phyloP scores from a whole-genome alignment of 1,140 invertebrate species.

The Portunus trituberculatus region DNA sequence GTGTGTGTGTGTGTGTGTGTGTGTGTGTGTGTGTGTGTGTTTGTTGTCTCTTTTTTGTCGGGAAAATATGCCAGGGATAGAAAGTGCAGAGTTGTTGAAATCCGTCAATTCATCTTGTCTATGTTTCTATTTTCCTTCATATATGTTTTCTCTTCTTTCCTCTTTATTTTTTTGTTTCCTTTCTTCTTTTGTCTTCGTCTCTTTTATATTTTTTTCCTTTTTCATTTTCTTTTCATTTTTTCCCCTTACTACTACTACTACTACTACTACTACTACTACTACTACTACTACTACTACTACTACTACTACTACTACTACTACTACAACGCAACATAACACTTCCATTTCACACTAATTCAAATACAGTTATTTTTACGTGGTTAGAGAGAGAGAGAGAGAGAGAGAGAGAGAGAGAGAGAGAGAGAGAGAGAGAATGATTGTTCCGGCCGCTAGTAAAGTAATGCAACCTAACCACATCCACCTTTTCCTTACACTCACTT shows the following conservation, averaged over 20 bases:
- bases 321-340: background rate
- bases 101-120: too few species aligned
- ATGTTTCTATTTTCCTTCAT: too few species aligned
- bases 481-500: background rate
- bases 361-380: background rate
- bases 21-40: too few species aligned
- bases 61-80: too few species aligned
- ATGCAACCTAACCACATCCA: background rate
- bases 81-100: too few species aligned
- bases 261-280: constrained; percentile 22
- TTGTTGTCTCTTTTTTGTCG: too few species aligned
- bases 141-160: background rate
- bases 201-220: background rate
- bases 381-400: too few species aligned
- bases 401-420: too few species aligned
- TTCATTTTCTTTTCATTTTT: background rate
- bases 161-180: too few species aligned
- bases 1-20: too few species aligned
- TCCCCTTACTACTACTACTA: background rate
- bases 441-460: background rate
- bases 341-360: background rate
- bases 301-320: background rate
- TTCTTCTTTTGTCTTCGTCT: too few species aligned
- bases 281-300: constrained; percentile 22
- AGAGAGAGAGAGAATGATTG: background rate